These are phyloP conservation scores for Colossoma macropomum DNA, from an alignment of 2,113 vertebrate species.

Conservation along the genomic window DNA sequence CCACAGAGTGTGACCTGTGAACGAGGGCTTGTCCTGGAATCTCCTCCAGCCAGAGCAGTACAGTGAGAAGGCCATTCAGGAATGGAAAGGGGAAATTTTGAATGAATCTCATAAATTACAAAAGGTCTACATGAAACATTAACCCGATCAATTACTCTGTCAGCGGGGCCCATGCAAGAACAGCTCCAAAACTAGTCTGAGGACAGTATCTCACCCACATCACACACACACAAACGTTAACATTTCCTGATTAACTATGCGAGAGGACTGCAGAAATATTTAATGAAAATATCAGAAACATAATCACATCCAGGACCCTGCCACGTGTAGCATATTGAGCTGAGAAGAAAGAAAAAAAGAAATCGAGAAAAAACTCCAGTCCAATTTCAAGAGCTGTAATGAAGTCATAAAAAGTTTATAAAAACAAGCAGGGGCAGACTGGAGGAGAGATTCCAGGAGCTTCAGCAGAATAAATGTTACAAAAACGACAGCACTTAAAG, in stretches of 20 bases:
- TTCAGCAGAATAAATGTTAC: slow-evolving; percentile 52
- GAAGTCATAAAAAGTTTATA: slow-evolving; percentile 63
- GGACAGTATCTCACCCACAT: slow-evolving; percentile 51
- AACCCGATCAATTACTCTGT: slow-evolving; percentile 77
- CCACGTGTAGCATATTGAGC: slow-evolving; percentile 65
- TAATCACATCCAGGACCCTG: slow-evolving; percentile 66
- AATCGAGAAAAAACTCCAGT: slow-evolving; percentile 25
- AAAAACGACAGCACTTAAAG: slow-evolving; percentile 43
- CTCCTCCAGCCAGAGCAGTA: not conserved
- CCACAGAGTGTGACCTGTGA: not conserved
- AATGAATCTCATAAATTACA: slow-evolving; percentile 77
- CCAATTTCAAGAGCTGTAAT: slow-evolving; percentile 60
- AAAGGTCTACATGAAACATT: slow-evolving; percentile 73
- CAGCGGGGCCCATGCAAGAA: slow-evolving; percentile 65
- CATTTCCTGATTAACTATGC: slow-evolving; percentile 65
- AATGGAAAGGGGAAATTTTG: slow-evolving; percentile 63
- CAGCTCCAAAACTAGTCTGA: slow-evolving; percentile 17
- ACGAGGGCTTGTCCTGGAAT: not conserved
- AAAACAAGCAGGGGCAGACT: slow-evolving; percentile 62
- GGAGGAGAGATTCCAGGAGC: slow-evolving; percentile 53
- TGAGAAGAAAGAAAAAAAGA: slow-evolving; percentile 20
- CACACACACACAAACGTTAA: slow-evolving; percentile 11
- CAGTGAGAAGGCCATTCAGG: not conserved
- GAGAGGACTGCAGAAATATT: slow-evolving; percentile 65
- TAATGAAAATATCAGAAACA: slow-evolving; percentile 75